A percentile compares a stretch with the other conserved stretches of the same genome.
These are phyloP conservation scores for Hexactinellida sp. DNA, from an alignment of 37 sponge, comb jelly and placozoan genomes.

Conservation along the genomic window DNA sequence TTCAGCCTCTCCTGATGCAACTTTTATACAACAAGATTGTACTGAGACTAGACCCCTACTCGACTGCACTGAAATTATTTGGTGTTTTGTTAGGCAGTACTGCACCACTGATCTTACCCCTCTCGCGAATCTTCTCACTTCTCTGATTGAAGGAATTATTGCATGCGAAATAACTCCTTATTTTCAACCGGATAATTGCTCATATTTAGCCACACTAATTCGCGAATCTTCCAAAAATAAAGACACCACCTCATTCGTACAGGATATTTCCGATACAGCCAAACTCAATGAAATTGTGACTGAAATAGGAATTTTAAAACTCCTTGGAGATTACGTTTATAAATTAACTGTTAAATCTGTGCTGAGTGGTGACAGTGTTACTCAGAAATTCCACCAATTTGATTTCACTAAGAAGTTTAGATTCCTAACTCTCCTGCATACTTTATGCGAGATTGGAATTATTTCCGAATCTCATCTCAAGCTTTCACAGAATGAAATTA, in stretches of 20 bases:
- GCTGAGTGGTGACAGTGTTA: neutral
- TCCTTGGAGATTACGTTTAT: neutral
- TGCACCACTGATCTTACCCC: neutral
- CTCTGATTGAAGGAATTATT: neutral
- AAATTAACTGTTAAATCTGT: neutral
- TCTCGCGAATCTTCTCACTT: slow-evolving; percentile 9
- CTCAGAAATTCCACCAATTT: neutral
- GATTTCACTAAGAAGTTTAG: neutral
- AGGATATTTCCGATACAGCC: neutral
- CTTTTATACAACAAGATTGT: neutral
- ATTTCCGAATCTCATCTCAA: slow-evolving; percentile 9
- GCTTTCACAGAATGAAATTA: neutral
- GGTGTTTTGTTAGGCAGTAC: neutral
- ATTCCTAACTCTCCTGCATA: neutral
- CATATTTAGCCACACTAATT: neutral
- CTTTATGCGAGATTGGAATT: neutral
- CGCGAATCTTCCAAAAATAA: neutral
- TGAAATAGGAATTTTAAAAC: neutral
- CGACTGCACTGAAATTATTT: slow-evolving; percentile 5
- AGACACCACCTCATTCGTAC: neutral
- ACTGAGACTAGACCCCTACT: neutral
- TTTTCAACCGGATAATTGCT: neutral
- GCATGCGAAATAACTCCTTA: neutral
- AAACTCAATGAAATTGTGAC: neutral
- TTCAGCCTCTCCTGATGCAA: slow-evolving; percentile 2